Conservation (phyloP, 2,113 vertebrate species). For the Ptyas mucosa region DNA sequence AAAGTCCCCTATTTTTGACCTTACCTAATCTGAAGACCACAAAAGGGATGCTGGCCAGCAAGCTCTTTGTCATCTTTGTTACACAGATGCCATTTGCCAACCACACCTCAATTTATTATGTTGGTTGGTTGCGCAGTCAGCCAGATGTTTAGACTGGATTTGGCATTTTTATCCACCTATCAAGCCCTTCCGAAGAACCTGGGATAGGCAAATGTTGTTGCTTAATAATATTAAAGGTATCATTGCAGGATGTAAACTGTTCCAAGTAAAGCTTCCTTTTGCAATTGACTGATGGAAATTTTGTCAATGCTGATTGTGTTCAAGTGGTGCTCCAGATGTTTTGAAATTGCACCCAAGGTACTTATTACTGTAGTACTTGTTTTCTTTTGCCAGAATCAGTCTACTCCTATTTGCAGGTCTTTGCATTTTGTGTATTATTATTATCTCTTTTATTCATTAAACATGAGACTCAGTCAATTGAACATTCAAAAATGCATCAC, state of each 20-base stretch:
- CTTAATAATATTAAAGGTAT: background rate
- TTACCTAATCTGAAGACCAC: background rate
- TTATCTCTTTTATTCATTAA: background rate
- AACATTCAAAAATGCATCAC: too few relatives aligned
- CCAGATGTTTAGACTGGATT: background rate
- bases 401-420: background rate
- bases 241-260: background rate
- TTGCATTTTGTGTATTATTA: background rate
- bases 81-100: background rate
- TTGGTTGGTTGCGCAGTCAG: background rate
- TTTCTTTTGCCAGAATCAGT: background rate
- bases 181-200: background rate
- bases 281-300: background rate
- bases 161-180: background rate
- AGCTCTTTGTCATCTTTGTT: background rate
- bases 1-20: background rate
- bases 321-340: background rate
- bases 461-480: too few relatives aligned
- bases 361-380: background rate
- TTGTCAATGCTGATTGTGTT: background rate
- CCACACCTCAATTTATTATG: background rate
- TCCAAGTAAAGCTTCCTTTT: background rate
- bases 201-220: background rate
- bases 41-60: background rate
- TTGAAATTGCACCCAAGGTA: background rate